Evolutionary conservation across 2,113 vertebrate genomes (phyloP), one percentile per base, ranked within the genome.

Genomic region (Ibidorhyncha struthersii): DNA sequence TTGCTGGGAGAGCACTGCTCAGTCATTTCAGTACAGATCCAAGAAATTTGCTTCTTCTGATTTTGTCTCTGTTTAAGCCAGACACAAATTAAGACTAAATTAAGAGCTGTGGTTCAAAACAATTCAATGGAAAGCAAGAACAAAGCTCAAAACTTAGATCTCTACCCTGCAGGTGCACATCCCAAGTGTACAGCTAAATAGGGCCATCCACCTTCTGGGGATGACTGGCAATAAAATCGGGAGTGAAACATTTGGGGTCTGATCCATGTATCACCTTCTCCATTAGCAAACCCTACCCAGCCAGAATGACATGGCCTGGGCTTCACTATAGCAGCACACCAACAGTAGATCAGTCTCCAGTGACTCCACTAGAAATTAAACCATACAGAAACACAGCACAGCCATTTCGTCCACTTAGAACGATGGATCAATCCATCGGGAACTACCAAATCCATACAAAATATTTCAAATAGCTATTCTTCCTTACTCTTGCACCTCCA

Each of bases 1-100:
- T 86, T 93, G 74, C 94, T 97, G 96, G 95, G 94, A 93, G 96
- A 97, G 92, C 92, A 91, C 86, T 71, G 86, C 81, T 96, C 76
- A 38, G 78, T 79, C 41, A 14, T 96, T 97, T 91, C 71, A 21
- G 96, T 96, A 94, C 82, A 94, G 81, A 97, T 88, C 95, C 93
- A 97, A 96, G 79, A 93, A 95, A 97, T 93, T 81, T 93, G 82
- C 56, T 67, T 96, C 94, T 96, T 89, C 87, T 16, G 36, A 66
- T 49, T 92, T 86, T 79, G 66, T 65, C 70, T 91, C 79, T 58
- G 73, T 95, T 93, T 92, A 47, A 98, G 97, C 53, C 66, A 77
- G 94, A 84, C 70, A 76, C 61, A 95, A 96, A 97, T 87, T 43
- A 93, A 62, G 29, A 63, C 49, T 77, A 95, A 96, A 97, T 91